Conservation (phyloP, 2,113 vertebrate genomes). For the Laticauda colubrina region DNA sequence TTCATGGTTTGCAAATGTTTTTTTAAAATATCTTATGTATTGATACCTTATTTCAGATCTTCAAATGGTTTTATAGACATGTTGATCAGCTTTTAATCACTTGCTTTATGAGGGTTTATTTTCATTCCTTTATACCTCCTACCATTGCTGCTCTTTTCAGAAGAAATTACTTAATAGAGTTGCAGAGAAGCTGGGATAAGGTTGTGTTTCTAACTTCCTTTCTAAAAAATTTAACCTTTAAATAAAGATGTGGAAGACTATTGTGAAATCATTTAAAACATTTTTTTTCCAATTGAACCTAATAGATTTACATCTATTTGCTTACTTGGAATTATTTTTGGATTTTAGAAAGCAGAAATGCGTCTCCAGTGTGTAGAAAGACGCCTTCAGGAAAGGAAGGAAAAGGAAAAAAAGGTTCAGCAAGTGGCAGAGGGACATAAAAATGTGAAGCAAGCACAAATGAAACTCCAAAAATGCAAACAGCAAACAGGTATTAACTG, state of each 20-base stretch:
- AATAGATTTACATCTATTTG: not conserved
- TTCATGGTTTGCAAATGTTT: not conserved
- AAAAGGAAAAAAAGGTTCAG: constrained; percentile 78
- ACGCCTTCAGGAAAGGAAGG: constrained; percentile 75
- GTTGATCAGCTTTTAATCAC: not conserved
- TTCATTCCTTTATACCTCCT: not conserved
- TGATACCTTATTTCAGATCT: not conserved
- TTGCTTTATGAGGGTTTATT: not conserved
- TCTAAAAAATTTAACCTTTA: not conserved
- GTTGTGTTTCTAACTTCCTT: not conserved
- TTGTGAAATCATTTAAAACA: not conserved
- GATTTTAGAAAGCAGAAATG: constrained; percentile 73
- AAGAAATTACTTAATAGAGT: not conserved
- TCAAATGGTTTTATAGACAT: not conserved
- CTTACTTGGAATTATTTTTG: constrained; percentile 11
- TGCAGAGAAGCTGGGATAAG: not conserved
- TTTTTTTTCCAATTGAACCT: not conserved
- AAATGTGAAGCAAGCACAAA: constrained; percentile 77
- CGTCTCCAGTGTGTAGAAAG: constrained; percentile 74
- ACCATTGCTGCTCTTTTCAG: not conserved
- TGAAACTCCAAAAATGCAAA: constrained; percentile 78
- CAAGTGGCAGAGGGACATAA: constrained; percentile 81
- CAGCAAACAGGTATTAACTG: constrained; percentile 76
- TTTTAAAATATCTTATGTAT: not conserved
- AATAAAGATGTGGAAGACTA: not conserved